A percentile compares a stretch with the other conserved stretches of the same genome.
Conservation (phyloP, 2,888 invertebrate genomes). For the Parascotia fuliginaria region DNA sequence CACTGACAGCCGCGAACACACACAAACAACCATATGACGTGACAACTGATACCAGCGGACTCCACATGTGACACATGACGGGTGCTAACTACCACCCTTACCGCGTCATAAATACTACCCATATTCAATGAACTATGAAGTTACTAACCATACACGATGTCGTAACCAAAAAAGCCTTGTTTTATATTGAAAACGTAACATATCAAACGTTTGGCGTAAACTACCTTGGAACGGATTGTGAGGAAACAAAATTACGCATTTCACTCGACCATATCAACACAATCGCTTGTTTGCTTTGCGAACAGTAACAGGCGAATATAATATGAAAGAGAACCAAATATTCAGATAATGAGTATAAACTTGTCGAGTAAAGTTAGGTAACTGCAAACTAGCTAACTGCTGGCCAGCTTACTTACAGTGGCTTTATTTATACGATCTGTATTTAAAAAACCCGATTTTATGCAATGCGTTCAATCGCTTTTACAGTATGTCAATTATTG, state of each 20-base stretch:
- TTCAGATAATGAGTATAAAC: neutral
- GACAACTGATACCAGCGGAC: conserved; percentile 26
- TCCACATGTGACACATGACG: conserved; percentile 22
- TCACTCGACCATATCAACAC: conserved; percentile 1
- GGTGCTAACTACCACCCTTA: conserved; percentile 22
- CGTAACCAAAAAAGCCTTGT: neutral
- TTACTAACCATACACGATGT: conserved; percentile 27
- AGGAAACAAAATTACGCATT: conserved; percentile 8
- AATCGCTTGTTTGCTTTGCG: neutral
- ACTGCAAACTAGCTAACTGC: too few relatives aligned
- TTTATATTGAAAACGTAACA: neutral
- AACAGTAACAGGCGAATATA: neutral
- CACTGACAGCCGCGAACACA: conserved; percentile 39
- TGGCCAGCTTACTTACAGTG: too few relatives aligned
- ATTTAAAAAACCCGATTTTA: too few relatives aligned
- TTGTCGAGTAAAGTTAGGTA: too few relatives aligned
- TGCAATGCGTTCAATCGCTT: too few relatives aligned
- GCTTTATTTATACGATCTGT: too few relatives aligned
- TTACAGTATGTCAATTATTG: too few relatives aligned
- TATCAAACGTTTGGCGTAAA: neutral
- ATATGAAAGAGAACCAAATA: neutral
- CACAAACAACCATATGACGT: conserved; percentile 42
- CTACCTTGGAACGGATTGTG: conserved; percentile 1
- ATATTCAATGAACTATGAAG: conserved; percentile 14
- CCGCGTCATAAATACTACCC: conserved; percentile 11